Conservation (phyloP, 1,140 invertebrate genomes). For the Ceratina calcarata region DNA sequence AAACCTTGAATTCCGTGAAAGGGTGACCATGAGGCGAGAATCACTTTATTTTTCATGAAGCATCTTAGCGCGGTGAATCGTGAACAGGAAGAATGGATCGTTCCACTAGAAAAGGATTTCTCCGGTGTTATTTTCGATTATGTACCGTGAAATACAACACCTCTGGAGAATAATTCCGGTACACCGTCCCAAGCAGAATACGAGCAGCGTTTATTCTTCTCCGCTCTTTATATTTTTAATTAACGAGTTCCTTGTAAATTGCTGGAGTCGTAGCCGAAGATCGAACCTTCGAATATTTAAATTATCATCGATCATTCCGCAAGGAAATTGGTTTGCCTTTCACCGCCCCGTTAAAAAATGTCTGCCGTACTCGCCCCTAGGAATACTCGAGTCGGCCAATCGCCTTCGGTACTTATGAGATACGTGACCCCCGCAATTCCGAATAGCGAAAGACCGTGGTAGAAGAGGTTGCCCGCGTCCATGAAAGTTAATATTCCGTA, state of each 20-base stretch:
- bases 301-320: neutral
- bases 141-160: constrained; percentile 24
- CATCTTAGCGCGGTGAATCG: constrained; percentile 43
- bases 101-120: neutral
- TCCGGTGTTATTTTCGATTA: constrained; percentile 19
- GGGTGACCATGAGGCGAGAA: constrained; percentile 20
- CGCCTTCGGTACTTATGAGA: constrained; percentile 44
- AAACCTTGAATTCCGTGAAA: constrained; percentile 53
- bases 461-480: constrained; percentile 38
- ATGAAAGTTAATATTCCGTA: constrained; percentile 68
- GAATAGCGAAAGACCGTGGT: neutral
- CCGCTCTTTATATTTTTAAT: neutral
- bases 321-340: constrained; percentile 25
- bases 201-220: neutral
- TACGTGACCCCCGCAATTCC: constrained; percentile 53
- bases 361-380: neutral
- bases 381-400: constrained; percentile 43
- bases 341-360: constrained; percentile 22
- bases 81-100: constrained; percentile 28
- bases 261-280: too few relatives aligned
- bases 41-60: constrained; percentile 47
- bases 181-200: neutral
- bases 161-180: neutral
- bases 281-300: neutral
- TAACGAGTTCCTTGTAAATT: too few relatives aligned